phyloP scores from a whole-genome alignment of 1,140 invertebrate genomes.

The Phymastichus coffea region DNA sequence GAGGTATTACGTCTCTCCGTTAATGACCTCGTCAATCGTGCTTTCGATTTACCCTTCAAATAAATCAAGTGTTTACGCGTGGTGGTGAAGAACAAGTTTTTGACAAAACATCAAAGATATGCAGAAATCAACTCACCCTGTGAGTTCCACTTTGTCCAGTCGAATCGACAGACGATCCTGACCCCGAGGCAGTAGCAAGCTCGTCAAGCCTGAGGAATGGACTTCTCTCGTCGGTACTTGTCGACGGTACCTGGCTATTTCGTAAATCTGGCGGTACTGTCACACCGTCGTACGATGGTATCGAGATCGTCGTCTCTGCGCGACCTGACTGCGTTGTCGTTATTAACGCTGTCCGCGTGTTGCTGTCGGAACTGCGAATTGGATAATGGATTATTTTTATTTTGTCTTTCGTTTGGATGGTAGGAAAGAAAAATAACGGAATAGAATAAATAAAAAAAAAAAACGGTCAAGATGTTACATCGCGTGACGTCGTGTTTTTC shows the following conservation, averaged over 20 bases:
- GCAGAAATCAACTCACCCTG: too few species aligned
- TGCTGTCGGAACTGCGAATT: neutral
- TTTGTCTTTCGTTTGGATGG: too few species aligned
- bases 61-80: too few species aligned
- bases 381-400: neutral
- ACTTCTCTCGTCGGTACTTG: neutral
- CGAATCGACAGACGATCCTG: too few species aligned
- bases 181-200: neutral
- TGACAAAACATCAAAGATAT: too few species aligned
- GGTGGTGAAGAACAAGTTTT: too few species aligned
- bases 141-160: too few species aligned
- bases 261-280: constrained; percentile 28
- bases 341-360: neutral
- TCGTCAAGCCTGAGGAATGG: constrained; percentile 8
- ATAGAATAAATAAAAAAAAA: too few species aligned
- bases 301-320: constrained; percentile 25
- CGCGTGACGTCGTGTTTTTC: too few species aligned
- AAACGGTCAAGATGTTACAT: too few species aligned
- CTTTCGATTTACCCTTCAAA: constrained; percentile 1
- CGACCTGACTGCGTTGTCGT: constrained; percentile 1
- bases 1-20: constrained; percentile 40
- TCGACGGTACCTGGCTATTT: too few species aligned
- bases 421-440: too few species aligned
- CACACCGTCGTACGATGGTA: constrained; percentile 35
- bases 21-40: constrained; percentile 40